phyloP scores from a whole-genome alignment of 2,888 invertebrate species.

The Ferrisia virgata region DNA sequence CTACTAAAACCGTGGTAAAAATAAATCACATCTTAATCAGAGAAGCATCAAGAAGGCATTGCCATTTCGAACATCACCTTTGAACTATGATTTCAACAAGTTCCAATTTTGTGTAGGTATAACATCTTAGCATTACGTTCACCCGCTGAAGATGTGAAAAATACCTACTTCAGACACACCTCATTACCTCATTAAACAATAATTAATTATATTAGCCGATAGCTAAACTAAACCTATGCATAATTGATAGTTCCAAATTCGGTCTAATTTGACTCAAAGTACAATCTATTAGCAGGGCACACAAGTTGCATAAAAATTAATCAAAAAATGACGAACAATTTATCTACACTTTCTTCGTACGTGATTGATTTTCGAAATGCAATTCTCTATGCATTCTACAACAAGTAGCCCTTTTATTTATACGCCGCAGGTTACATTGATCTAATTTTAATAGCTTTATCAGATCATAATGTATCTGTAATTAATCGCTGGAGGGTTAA shows the following conservation, averaged over 20 bases:
- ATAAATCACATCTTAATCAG: not conserved
- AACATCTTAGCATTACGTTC: too few relatives aligned
- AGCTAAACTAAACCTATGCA: not conserved
- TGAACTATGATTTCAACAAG: not conserved
- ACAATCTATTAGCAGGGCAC: not conserved
- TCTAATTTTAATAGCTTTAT: not conserved
- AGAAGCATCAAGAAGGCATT: not conserved
- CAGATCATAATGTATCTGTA: not conserved
- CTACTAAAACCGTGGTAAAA: too few relatives aligned
- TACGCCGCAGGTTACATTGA: not conserved
- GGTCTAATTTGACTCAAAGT: not conserved
- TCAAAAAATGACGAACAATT: not conserved
- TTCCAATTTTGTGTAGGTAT: not conserved
- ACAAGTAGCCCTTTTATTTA: not conserved
- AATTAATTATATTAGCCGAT: not conserved
- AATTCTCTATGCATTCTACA: not conserved
- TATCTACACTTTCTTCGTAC: not conserved
- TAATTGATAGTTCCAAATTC: slow-evolving; percentile 10
- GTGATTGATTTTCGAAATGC: not conserved
- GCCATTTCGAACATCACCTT: not conserved
- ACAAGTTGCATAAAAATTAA: not conserved
- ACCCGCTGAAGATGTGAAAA: not conserved
- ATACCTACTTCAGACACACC: slow-evolving; percentile 6
- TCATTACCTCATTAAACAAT: slow-evolving; percentile 22
- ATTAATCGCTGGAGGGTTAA: not conserved